Evolutionary conservation across 2,888 invertebrate species (phyloP).

Genomic region (Ceratothoa steindachneri): DNA sequence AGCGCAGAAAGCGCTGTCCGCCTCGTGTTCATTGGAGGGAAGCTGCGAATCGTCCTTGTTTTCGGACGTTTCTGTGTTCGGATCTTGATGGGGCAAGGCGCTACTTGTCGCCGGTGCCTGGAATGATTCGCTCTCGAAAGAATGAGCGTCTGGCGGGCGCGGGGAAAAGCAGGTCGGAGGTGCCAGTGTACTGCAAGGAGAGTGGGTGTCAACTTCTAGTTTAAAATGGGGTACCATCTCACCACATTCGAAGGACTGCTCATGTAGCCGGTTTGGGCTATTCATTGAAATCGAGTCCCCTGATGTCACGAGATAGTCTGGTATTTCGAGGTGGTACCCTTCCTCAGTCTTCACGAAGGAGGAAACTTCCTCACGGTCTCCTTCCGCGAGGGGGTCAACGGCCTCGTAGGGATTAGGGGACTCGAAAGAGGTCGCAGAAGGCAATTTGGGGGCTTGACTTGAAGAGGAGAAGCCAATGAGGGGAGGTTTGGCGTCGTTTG

Average conservation of each 20-base stretch:
- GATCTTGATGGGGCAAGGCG: not conserved
- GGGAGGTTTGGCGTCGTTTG: too few species aligned
- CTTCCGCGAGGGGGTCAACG: not conserved
- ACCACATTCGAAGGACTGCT: too few species aligned
- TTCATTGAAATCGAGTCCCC: not conserved
- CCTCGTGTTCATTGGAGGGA: not conserved
- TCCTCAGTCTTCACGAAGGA: not conserved
- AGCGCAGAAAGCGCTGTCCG: not conserved
- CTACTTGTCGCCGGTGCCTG: too few species aligned
- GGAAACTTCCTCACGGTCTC: not conserved
- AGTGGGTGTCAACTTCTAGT: not conserved
- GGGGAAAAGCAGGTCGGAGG: too few species aligned
- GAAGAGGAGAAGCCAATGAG: too few species aligned
- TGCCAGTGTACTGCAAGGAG: not conserved
- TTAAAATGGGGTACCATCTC: too few species aligned
- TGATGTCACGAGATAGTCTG: not conserved
- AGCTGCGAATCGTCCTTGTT: not conserved
- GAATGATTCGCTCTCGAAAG: too few species aligned
- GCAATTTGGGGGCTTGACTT: not conserved
- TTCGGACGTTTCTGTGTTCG: not conserved
- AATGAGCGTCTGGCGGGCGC: too few species aligned
- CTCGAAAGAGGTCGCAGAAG: not conserved
- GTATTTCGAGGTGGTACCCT: not conserved
- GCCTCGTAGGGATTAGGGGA: not conserved
- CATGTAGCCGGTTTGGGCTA: not conserved